A percentile compares a stretch with the other conserved stretches of the same genome.
phyloP scores from a whole-genome alignment of 2,888 invertebrate genomes.

The Sarcophaga carnaria region DNA sequence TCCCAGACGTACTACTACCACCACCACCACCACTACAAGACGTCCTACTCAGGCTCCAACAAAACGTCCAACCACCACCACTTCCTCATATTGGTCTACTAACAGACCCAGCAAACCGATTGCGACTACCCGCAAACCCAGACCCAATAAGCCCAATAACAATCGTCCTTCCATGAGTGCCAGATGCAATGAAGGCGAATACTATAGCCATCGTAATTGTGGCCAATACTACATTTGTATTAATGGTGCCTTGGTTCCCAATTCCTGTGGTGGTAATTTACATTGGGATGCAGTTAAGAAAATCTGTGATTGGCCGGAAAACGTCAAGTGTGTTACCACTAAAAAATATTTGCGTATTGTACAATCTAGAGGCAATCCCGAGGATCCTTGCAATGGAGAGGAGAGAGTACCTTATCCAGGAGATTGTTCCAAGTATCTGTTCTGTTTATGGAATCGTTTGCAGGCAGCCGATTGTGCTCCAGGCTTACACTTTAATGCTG shows the following conservation, averaged over 20 bases:
- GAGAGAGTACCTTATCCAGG: slow-evolving; percentile 85
- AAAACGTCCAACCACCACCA: slow-evolving; percentile 35
- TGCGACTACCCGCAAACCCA: slow-evolving; percentile 71
- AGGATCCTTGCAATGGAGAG: slow-evolving; percentile 85
- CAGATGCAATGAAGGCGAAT: slow-evolving; percentile 87
- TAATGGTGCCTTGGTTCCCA: slow-evolving; percentile 87
- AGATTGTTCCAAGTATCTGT: slow-evolving; percentile 88
- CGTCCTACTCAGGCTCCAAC: slow-evolving; percentile 20
- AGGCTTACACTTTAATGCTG: slow-evolving; percentile 89
- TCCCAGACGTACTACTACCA: slow-evolving; percentile 74
- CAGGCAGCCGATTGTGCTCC: slow-evolving; percentile 88
- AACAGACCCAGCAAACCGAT: slow-evolving; percentile 66
- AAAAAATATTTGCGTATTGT: slow-evolving; percentile 77
- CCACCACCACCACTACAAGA: slow-evolving; percentile 57
- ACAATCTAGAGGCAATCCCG: slow-evolving; percentile 77
- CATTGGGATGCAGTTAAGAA: slow-evolving; percentile 87
- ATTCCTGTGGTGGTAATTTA: slow-evolving; percentile 89
- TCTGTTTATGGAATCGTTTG: slow-evolving; percentile 90
- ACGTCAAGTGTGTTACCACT: slow-evolving; percentile 84
- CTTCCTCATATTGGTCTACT: slow-evolving; percentile 38
- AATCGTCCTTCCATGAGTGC: slow-evolving; percentile 66
- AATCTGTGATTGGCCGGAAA: slow-evolving; percentile 89
- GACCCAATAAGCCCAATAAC: slow-evolving; percentile 73
- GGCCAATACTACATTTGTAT: slow-evolving; percentile 90
- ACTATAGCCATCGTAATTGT: slow-evolving; percentile 89